Conservation (phyloP, 2,797 vertebrate genomes). For the Yasuhikotakia modesta region DNA sequence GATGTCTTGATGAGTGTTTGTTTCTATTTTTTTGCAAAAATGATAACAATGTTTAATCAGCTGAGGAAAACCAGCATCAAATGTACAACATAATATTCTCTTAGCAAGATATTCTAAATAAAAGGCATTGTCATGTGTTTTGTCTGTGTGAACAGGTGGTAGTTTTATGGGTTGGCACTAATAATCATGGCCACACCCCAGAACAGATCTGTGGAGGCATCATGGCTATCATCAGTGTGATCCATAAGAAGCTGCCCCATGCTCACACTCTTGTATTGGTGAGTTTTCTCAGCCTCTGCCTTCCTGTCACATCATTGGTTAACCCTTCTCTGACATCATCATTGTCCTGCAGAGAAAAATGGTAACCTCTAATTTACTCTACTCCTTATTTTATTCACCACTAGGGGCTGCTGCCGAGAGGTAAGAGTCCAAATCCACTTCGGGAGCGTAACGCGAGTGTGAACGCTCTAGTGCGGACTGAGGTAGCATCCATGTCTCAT, state of each 20-base stretch:
- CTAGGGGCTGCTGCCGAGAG: constrained; percentile 86
- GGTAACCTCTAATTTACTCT: background rate
- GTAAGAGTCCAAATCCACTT: constrained; percentile 84
- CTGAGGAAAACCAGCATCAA: background rate
- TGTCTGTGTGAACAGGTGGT: constrained; percentile 77
- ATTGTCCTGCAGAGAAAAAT: background rate
- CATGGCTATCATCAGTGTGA: constrained; percentile 81
- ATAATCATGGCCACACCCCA: constrained; percentile 86
- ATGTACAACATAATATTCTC: background rate
- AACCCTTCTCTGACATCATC: background rate
- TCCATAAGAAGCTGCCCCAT: constrained; percentile 84
- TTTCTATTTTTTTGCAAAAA: constrained; percentile 2
- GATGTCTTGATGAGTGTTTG: background rate
- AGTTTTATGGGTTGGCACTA: constrained; percentile 91
- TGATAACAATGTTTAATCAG: background rate
- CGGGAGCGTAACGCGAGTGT: constrained; percentile 82
- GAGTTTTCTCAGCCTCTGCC: constrained; percentile 62
- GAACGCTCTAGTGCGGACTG: constrained; percentile 80
- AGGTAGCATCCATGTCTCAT: constrained; percentile 72
- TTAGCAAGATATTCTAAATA: background rate
- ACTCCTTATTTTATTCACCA: constrained; percentile 13
- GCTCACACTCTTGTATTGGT: constrained; percentile 85
- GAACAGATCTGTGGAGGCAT: constrained; percentile 87
- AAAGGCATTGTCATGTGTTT: background rate
- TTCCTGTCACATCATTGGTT: background rate